Conservation (phyloP, 2,113 vertebrate species). For the Dendrocopos noguchii region DNA sequence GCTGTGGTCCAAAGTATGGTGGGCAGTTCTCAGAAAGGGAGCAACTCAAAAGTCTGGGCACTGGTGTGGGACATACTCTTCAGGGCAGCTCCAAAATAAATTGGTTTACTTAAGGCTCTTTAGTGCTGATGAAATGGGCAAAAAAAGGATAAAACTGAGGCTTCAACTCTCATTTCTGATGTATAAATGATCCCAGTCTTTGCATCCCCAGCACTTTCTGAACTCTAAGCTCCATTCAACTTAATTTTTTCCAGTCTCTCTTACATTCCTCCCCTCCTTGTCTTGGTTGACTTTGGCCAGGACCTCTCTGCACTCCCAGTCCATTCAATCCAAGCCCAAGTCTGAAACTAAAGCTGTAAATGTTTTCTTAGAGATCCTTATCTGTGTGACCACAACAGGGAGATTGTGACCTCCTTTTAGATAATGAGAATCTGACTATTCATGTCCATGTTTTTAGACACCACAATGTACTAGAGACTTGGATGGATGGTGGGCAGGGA, state of each 20-base stretch:
- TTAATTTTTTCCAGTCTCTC: conserved; percentile 43
- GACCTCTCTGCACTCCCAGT: not conserved
- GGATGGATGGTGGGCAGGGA: not conserved
- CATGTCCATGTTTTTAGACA: not conserved
- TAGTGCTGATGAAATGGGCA: not conserved
- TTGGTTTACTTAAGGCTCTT: not conserved
- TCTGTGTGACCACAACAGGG: not conserved
- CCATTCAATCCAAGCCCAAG: not conserved
- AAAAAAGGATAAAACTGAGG: not conserved
- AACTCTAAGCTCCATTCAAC: not conserved
- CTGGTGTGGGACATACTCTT: not conserved
- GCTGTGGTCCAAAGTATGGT: not conserved
- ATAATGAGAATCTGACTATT: not conserved
- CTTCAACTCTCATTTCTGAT: not conserved
- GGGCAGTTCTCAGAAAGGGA: not conserved
- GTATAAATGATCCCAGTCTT: not conserved
- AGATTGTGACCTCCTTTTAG: not conserved
- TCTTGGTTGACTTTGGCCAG: conserved; percentile 51
- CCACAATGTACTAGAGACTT: not conserved
- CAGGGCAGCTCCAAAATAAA: not conserved
- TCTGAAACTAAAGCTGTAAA: not conserved
- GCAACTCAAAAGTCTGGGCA: not conserved
- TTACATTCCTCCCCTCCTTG: conserved; percentile 12
- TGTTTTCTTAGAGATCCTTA: not conserved
- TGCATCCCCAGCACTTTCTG: not conserved